Evolutionary conservation across 2,797 vertebrate genomes (phyloP).

Genomic region (Helicolenus hilgendorfi): DNA sequence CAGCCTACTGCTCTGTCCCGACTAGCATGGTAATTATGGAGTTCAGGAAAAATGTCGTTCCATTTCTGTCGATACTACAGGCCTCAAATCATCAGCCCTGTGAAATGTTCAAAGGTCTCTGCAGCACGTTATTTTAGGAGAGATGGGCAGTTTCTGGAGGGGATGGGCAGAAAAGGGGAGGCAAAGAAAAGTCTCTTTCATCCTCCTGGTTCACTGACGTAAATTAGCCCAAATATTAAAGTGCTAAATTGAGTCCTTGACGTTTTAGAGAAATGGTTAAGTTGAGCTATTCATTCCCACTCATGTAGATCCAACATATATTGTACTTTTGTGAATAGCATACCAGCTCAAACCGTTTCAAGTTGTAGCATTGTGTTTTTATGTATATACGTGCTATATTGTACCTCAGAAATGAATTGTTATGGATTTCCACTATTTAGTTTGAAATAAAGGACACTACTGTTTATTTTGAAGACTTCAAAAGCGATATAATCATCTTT

Average conservation of each 20-base stretch:
- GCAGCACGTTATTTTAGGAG: slow-evolving; percentile 69
- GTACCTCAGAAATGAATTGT: slow-evolving; percentile 79
- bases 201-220: slow-evolving; percentile 53
- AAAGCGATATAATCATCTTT: slow-evolving; percentile 13
- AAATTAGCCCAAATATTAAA: slow-evolving; percentile 46
- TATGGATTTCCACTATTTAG: slow-evolving; percentile 77
- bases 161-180: slow-evolving; percentile 1
- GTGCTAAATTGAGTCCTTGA: slow-evolving; percentile 32
- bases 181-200: slow-evolving; percentile 46
- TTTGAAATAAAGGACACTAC: slow-evolving; percentile 86
- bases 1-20: slow-evolving; percentile 57
- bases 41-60: slow-evolving; percentile 62
- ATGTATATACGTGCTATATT: slow-evolving; percentile 84
- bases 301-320: slow-evolving; percentile 26
- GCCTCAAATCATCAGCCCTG: slow-evolving; percentile 80
- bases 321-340: slow-evolving; percentile 61
- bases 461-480: slow-evolving; percentile 75
- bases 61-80: slow-evolving; percentile 69
- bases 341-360: slow-evolving; percentile 62
- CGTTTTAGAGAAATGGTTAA: slow-evolving; percentile 21
- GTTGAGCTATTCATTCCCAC: slow-evolving; percentile 38
- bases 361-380: slow-evolving; percentile 82
- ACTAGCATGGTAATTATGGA: slow-evolving; percentile 75
- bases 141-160: slow-evolving; percentile 30
- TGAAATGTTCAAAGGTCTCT: slow-evolving; percentile 74